Evolutionary conservation across 2,888 invertebrate genomes (phyloP).

Genomic region (Brachyopa scutellaris): DNA sequence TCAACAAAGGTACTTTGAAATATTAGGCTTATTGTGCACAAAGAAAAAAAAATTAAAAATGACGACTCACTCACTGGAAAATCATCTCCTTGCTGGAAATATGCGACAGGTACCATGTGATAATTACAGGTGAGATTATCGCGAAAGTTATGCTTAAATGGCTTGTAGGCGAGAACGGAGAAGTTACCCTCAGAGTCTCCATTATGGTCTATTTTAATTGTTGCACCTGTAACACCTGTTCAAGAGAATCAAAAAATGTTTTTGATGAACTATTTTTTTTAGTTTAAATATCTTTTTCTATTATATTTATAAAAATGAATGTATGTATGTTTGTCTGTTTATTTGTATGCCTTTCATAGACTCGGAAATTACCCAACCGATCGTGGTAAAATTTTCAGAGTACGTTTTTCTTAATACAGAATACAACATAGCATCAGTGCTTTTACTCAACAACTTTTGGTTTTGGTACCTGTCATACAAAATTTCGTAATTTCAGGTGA

Average conservation of each 20-base stretch:
- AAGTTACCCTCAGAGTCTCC: slow-evolving; percentile 99
- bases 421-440: no score
- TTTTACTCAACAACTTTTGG: no score
- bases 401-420: no score
- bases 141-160: slow-evolving; percentile 80
- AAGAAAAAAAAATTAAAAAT: slow-evolving; percentile 74
- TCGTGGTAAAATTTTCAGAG: no score
- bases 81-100: slow-evolving; percentile 89
- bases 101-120: slow-evolving; percentile 92
- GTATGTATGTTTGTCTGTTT: no score
- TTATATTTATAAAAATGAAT: neutral
- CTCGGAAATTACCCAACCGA: no score
- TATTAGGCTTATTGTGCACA: neutral
- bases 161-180: slow-evolving; percentile 93
- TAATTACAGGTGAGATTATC: slow-evolving; percentile 87
- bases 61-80: slow-evolving; percentile 90
- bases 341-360: no score
- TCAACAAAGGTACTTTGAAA: slow-evolving; percentile 18
- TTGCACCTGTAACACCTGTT: slow-evolving; percentile 96
- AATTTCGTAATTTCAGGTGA: no score
- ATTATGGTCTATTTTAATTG: slow-evolving; percentile 93
- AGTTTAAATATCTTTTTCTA: neutral
- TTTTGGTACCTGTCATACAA: no score
- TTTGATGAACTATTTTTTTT: no score
- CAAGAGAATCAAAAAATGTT: slow-evolving; percentile 54